phyloP scores from a whole-genome alignment of 2,888 invertebrate species.

The Cactoblastis cactorum region DNA sequence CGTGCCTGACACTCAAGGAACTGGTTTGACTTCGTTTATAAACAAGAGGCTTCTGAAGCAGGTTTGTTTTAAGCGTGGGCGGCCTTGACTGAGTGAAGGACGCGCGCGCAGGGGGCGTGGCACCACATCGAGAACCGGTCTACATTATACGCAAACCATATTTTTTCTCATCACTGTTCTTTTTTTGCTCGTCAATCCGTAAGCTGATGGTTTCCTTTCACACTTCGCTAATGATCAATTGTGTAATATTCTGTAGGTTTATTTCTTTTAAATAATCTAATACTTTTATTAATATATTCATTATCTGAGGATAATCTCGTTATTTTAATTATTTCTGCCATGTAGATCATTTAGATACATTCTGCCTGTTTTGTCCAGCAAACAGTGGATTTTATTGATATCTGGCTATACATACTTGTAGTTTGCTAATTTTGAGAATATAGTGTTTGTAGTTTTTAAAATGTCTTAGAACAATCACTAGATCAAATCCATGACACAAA shows the following conservation, averaged over 20 bases:
- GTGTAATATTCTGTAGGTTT: too few species aligned
- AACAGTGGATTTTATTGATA: too few species aligned
- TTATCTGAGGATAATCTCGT: neutral
- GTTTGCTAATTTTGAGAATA: too few species aligned
- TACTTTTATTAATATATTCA: too few species aligned
- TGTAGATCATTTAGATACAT: too few species aligned
- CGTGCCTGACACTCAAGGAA: conserved; percentile 29
- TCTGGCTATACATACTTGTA: too few species aligned
- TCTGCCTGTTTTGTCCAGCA: too few species aligned
- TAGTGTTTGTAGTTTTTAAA: too few species aligned
- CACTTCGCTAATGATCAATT: conserved; percentile 11
- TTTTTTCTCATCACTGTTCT: conserved; percentile 25
- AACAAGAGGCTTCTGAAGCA: conserved; percentile 43
- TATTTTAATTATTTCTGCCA: too few species aligned
- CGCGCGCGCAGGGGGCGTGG: conserved; percentile 51
- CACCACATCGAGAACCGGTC: conserved; percentile 36
- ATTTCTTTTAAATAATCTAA: too few species aligned
- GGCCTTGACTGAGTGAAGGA: conserved; percentile 71
- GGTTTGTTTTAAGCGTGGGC: conserved; percentile 55
- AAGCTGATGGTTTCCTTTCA: conserved; percentile 6
- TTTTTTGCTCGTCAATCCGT: neutral
- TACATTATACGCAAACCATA: conserved; percentile 24
- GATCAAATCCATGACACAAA: too few species aligned
- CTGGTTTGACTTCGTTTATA: conserved; percentile 45
- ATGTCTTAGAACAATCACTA: too few species aligned